These are phyloP conservation scores for Columba livia DNA, from an alignment of 2,113 vertebrate genomes.

Conservation along the genomic window DNA sequence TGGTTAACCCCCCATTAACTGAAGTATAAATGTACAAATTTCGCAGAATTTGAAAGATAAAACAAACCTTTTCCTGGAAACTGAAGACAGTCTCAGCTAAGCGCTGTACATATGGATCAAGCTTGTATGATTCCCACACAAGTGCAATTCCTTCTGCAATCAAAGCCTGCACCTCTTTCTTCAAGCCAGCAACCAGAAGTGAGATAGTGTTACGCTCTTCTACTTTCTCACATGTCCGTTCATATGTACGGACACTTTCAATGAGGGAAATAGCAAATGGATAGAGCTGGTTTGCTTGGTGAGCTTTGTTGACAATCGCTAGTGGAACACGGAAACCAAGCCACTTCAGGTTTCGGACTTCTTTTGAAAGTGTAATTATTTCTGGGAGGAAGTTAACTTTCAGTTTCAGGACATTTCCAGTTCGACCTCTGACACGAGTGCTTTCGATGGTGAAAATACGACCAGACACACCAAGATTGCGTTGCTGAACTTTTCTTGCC, in stretches of 20 bases:
- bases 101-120: conserved; percentile 96
- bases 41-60: not conserved
- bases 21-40: not conserved
- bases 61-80: conserved; percentile 95
- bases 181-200: conserved; percentile 92
- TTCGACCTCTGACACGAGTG: conserved; percentile 89
- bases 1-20: not conserved
- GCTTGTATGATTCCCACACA: conserved; percentile 98
- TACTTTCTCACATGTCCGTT: conserved; percentile 96
- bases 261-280: conserved; percentile 98
- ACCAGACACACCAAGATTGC: conserved; percentile 95
- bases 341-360: conserved; percentile 98
- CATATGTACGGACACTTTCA: conserved; percentile 95
- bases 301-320: conserved; percentile 98
- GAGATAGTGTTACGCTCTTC: conserved; percentile 93
- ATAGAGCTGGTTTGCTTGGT: conserved; percentile 98
- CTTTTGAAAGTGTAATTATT: conserved; percentile 97
- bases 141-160: conserved; percentile 95
- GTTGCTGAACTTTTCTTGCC: conserved; percentile 97
- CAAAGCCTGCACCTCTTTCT: conserved; percentile 95
- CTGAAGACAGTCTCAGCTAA: conserved; percentile 97
- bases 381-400: conserved; percentile 99
- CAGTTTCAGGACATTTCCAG: conserved; percentile 92
- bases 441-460: conserved; percentile 98
- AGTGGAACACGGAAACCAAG: conserved; percentile 95